These are phyloP conservation scores for Osmerus mordax DNA, from an alignment of 2,113 vertebrate species.

Conservation along the genomic window DNA sequence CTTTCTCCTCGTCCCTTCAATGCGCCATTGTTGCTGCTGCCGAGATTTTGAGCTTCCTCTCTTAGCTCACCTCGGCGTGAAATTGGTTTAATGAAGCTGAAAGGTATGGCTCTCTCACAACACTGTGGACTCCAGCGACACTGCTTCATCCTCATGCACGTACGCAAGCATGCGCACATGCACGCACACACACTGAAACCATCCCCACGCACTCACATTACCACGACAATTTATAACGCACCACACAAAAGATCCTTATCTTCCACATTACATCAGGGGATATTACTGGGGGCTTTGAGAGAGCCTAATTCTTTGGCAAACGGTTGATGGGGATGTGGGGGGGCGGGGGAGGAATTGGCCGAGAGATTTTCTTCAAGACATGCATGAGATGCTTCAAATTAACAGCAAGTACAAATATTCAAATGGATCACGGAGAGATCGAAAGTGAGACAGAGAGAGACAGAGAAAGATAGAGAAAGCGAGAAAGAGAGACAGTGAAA, in stretches of 20 bases:
- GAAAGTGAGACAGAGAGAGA: neutral
- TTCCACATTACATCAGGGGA: slow-evolving; percentile 91
- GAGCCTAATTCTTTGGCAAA: slow-evolving; percentile 77
- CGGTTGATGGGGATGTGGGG: slow-evolving; percentile 38
- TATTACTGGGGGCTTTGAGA: slow-evolving; percentile 85
- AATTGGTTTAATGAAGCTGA: slow-evolving; percentile 99
- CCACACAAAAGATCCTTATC: slow-evolving; percentile 96
- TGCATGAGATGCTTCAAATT: slow-evolving; percentile 69
- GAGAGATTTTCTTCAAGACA: slow-evolving; percentile 52
- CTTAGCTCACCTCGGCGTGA: slow-evolving; percentile 99
- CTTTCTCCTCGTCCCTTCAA: slow-evolving; percentile 97
- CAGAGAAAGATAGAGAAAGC: neutral
- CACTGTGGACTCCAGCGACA: slow-evolving; percentile 94
- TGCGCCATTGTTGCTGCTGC: slow-evolving; percentile 94
- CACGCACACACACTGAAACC: slow-evolving; percentile 70
- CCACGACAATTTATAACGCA: slow-evolving; percentile 93
- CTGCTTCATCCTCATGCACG: slow-evolving; percentile 79
- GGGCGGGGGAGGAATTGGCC: neutral
- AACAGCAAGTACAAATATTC: slow-evolving; percentile 29
- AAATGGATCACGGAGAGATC: slow-evolving; percentile 26
- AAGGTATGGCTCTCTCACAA: slow-evolving; percentile 99
- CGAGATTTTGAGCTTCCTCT: slow-evolving; percentile 94
- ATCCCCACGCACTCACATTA: slow-evolving; percentile 82
- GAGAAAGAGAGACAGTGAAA: neutral
- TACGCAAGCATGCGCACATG: slow-evolving; percentile 48